A percentile compares a stretch with the other conserved stretches of the same genome.
These are phyloP conservation scores for Cisticola juncidis DNA, from an alignment of 2,113 vertebrate species.

Conservation along the genomic window DNA sequence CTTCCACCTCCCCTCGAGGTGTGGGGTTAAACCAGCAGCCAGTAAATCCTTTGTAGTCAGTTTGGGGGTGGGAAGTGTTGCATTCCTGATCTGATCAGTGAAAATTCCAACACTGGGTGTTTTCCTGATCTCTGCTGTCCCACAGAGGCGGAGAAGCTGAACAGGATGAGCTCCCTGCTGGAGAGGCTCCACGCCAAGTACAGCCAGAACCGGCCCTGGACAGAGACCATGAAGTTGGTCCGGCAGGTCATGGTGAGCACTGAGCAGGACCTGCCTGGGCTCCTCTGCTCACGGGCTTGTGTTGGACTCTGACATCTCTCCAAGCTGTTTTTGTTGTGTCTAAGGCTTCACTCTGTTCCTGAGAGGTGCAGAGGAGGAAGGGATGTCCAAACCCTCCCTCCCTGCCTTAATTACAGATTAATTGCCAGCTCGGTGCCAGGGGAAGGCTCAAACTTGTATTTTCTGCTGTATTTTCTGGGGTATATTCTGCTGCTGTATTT, in stretches of 20 bases:
- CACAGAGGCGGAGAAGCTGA: constrained; percentile 75
- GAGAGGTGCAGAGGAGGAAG: not conserved
- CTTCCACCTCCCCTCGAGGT: not conserved
- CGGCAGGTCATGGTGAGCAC: constrained; percentile 93
- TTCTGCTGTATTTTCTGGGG: no score
- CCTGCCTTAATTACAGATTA: not conserved
- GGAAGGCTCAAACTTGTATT: not conserved
- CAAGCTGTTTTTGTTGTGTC: not conserved
- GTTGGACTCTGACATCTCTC: not conserved
- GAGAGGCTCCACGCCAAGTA: constrained; percentile 94
- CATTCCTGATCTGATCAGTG: accelerated
- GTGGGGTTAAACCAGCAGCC: not conserved
- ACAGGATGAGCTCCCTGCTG: constrained; percentile 87
- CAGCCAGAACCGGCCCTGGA: constrained; percentile 92
- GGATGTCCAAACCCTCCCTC: not conserved
- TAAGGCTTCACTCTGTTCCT: not conserved
- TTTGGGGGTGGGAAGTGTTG: not conserved
- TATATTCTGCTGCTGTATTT: no score
- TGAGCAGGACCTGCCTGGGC: not conserved
- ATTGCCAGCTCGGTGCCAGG: not conserved
- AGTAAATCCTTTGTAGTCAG: accelerated
- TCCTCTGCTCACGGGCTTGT: accelerated
- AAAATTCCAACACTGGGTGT: accelerated
- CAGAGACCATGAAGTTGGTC: constrained; percentile 94
- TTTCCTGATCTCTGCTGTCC: not conserved